Evolutionary conservation across 2,797 vertebrate species (phyloP).

Genomic region (Dendrocincla tyrannina): DNA sequence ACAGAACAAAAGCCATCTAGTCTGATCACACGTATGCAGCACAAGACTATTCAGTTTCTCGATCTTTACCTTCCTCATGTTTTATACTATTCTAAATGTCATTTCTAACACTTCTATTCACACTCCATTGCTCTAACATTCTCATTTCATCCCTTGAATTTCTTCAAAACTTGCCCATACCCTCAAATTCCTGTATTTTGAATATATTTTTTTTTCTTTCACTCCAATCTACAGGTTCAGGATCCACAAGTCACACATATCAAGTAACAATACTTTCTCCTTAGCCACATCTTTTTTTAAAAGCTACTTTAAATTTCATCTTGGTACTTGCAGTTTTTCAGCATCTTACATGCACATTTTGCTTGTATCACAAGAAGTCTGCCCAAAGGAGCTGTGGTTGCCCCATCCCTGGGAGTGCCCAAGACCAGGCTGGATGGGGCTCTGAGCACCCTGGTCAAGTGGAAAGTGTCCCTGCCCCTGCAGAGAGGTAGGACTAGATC

Average conservation of each 20-base stretch:
- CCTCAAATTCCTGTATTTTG: neutral
- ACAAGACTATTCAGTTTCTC: neutral
- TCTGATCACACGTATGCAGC: accelerated
- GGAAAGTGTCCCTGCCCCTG: neutral
- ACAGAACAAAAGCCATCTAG: neutral
- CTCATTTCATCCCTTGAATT: neutral
- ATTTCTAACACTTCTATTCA: neutral
- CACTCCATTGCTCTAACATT: neutral
- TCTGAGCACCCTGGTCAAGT: neutral
- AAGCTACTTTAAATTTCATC: neutral
- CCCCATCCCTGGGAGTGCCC: neutral
- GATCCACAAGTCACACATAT: neutral
- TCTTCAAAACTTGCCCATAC: neutral
- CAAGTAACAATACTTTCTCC: neutral
- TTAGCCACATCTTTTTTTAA: neutral
- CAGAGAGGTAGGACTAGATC: neutral
- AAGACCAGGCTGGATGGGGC: neutral
- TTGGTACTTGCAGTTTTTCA: neutral
- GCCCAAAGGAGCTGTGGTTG: too few species aligned
- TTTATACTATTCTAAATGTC: neutral
- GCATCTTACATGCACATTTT: neutral
- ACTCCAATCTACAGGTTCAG: neutral
- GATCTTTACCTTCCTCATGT: neutral
- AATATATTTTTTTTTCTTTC: neutral
- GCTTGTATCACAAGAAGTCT: neutral